Evolutionary conservation across 1,140 invertebrate genomes (phyloP), one percentile per base, ranked within the genome.

Genomic region (Aphidius ervi): DNA sequence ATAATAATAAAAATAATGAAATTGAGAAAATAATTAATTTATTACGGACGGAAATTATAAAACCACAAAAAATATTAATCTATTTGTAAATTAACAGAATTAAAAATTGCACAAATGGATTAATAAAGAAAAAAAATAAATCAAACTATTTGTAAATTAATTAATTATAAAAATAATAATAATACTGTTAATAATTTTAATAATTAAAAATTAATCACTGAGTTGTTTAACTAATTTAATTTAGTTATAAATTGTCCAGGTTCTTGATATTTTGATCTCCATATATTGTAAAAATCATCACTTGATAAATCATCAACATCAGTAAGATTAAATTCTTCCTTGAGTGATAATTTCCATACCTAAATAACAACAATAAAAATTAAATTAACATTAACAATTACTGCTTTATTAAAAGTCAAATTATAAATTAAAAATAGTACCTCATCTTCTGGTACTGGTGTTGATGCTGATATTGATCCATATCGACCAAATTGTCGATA

Each of bases 281-380:
- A 82, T 61, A 81, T 70, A 46, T 80, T 64, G 23, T 75, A 82
- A 54, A 80, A 82, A 56, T 67, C 55, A 5, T 81, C 75, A 8
- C 67, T 68, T 0, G 77, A 70, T 54, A 81, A 78, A 56, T 75
- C 62, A 40, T 68, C 68, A 10, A 73, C 52, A 65, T 77, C 61
- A 7, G 68, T 74, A 3, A 81, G 69, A 54, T 74, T 75, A 41
- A 80, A 80, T 65, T 79, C 77, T 46, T 80, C 76, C 37, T 68
- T 67, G n/a, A 81, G 63, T 10, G 74, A 75, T 6, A 62, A 43
- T 62, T 74, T 80, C 79, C 80, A 81, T 0, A 81, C 71, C 79
- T 80, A 50, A 56, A 64, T 50, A 23, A 46, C 7, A 23, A 46
- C 7, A 23, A n/a, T 2, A 42, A 53, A 49, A 50, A 41, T 43